These are phyloP conservation scores for Suncus etruscus DNA, from an alignment of 2,113 vertebrate species.

Conservation along the genomic window DNA sequence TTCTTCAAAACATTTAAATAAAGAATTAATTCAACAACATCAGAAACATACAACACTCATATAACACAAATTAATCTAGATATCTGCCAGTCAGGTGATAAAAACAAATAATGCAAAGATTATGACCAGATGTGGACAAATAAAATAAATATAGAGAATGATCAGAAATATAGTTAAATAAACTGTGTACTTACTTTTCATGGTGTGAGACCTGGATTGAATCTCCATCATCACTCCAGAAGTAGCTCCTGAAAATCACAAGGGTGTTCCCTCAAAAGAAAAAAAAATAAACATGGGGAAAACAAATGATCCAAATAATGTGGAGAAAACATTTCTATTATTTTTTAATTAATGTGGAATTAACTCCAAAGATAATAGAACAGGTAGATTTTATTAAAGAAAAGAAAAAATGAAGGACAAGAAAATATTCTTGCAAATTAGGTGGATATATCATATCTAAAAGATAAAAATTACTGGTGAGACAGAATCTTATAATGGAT, in stretches of 20 bases:
- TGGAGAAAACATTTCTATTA: conserved; percentile 11
- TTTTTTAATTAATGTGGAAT: not conserved
- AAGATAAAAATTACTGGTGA: conserved; percentile 57
- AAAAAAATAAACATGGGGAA: not conserved
- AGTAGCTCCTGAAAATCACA: no score
- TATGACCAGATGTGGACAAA: not conserved
- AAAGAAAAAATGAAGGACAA: conserved; percentile 12
- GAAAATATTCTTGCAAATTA: conserved; percentile 53
- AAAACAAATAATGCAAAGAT: not conserved
- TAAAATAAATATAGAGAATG: not conserved
- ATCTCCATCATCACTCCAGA: no score
- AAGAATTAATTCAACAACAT: not conserved
- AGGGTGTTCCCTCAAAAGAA: not conserved
- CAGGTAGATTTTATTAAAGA: not conserved
- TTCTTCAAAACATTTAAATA: not conserved
- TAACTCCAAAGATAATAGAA: not conserved
- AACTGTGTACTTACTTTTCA: no score
- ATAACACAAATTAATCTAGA: not conserved
- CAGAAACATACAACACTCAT: not conserved
- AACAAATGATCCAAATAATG: not conserved
- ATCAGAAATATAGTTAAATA: no score
- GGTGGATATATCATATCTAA: conserved; percentile 20
- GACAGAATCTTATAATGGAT: conserved; percentile 53
- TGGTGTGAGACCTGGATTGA: no score
- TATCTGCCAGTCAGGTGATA: not conserved